Percentiles rank a stretch among this genome's conserved stretches.
phyloP scores from a whole-genome alignment of 2,888 invertebrate species.

The Cancer borealis region DNA sequence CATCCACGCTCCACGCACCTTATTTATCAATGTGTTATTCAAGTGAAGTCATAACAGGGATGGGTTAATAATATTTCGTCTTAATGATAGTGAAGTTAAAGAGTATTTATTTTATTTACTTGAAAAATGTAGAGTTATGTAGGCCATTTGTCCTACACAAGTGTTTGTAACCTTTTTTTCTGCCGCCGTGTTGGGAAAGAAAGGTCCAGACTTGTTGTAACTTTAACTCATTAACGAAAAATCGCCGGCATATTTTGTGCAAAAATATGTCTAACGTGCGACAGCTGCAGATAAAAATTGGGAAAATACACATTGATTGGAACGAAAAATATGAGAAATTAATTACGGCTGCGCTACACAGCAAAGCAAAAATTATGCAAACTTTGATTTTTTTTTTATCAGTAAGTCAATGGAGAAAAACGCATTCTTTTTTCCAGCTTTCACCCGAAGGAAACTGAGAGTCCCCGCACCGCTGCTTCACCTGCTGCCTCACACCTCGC shows the following conservation, averaged over 20 bases:
- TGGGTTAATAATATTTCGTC: neutral
- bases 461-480: neutral
- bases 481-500: neutral
- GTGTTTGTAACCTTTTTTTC: conserved; percentile 4
- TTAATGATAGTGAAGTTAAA: neutral
- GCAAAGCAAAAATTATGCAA: conserved; percentile 35
- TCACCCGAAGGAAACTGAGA: conserved; percentile 1
- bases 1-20: neutral
- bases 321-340: conserved; percentile 54
- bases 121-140: neutral
- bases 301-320: conserved; percentile 47
- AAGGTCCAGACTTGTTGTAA: conserved; percentile 27
- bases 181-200: neutral
- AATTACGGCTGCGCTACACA: conserved; percentile 50
- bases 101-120: neutral
- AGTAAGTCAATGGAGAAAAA: conserved; percentile 45
- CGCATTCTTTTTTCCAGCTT: neutral
- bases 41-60: neutral
- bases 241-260: neutral
- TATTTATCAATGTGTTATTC: neutral
- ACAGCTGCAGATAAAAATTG: conserved; percentile 53
- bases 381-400: conserved; percentile 38
- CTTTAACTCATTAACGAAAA: conserved; percentile 41
- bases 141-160: conserved; percentile 24
- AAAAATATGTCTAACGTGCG: conserved; percentile 51